These are phyloP conservation scores for Anableps anableps DNA, from an alignment of 2,797 vertebrate genomes.

Conservation along the genomic window DNA sequence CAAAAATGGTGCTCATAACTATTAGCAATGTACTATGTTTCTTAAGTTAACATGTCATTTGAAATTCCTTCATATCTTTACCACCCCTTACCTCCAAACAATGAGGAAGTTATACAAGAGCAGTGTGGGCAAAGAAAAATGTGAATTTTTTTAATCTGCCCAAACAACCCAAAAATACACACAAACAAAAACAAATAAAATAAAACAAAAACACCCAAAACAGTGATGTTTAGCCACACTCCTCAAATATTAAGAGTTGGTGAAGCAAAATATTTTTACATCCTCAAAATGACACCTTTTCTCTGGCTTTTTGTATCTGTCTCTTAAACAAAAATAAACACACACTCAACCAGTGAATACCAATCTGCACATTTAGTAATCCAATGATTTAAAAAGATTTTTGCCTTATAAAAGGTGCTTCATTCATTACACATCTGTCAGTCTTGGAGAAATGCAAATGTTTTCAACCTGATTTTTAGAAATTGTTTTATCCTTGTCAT, in stretches of 20 bases:
- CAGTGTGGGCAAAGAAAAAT: too few relatives aligned
- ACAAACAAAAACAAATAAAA: too few relatives aligned
- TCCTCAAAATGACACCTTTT: too few relatives aligned
- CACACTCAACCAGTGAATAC: not conserved
- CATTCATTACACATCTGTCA: not conserved
- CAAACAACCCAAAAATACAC: too few relatives aligned
- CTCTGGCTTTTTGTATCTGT: not conserved
- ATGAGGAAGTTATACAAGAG: too few relatives aligned
- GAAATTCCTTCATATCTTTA: not conserved
- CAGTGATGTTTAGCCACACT: too few relatives aligned
- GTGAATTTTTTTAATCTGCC: too few relatives aligned
- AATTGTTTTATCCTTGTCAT: conserved; percentile 17
- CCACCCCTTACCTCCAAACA: too few relatives aligned
- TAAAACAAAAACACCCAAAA: too few relatives aligned
- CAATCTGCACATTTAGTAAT: not conserved
- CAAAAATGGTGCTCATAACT: not conserved
- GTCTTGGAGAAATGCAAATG: not conserved
- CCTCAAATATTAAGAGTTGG: too few relatives aligned
- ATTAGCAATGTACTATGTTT: not conserved
- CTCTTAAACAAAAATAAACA: too few relatives aligned
- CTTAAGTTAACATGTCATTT: not conserved
- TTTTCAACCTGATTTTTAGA: not conserved
- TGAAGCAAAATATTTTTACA: too few relatives aligned
- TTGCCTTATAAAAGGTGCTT: not conserved
- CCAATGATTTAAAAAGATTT: not conserved